A percentile compares a stretch with the other conserved stretches of the same genome.
Conservation (phyloP, 2,113 vertebrate genomes). For the Myotis lucifugus region DNA sequence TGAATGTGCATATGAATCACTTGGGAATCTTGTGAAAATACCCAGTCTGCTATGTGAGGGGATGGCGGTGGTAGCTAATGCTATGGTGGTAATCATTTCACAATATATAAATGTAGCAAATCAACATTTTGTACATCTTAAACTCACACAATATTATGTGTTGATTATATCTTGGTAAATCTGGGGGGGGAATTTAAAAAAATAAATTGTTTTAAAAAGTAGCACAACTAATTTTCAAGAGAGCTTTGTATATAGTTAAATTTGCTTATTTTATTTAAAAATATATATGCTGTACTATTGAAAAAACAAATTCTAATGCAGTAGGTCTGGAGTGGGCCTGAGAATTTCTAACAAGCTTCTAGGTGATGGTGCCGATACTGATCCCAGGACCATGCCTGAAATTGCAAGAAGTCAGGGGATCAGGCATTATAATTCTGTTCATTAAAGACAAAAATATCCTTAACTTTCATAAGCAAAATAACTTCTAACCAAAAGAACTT, state of each 20-base stretch:
- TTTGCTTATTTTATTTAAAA: neutral
- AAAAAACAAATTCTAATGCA: neutral
- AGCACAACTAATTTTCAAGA: neutral
- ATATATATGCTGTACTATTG: neutral
- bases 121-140: neutral
- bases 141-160: neutral
- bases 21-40: neutral
- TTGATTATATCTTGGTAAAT: neutral
- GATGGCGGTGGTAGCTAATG: neutral
- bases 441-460: neutral
- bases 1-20: neutral
- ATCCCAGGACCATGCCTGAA: neutral
- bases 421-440: neutral
- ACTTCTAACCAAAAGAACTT: neutral
- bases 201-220: neutral
- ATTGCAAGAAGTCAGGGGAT: neutral
- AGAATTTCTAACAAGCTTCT: neutral
- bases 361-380: neutral
- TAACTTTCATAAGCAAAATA: neutral
- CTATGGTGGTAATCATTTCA: neutral
- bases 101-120: neutral
- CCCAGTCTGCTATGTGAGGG: neutral
- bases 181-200: neutral
- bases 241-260: neutral
- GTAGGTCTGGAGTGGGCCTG: neutral